Evolutionary conservation across 2,113 vertebrate species (phyloP), one percentile per base, ranked within the genome.

Genomic region (Nesogale talazaci): DNA sequence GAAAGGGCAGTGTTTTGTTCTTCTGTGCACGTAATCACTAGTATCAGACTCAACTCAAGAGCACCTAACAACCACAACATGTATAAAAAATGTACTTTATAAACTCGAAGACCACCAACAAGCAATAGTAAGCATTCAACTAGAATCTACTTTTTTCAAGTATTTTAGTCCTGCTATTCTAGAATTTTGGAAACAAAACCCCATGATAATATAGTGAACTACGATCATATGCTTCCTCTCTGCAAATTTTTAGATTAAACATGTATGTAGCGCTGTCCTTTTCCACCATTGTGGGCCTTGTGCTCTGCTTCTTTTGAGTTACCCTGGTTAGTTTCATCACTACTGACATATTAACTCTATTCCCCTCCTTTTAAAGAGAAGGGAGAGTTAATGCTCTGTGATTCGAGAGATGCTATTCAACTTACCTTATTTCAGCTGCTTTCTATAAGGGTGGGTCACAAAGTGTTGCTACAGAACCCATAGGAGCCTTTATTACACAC

Each of bases 291-390:
- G 79, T 74, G 72, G 56, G 1, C 81, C 72, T 92, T 77, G 31
- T 36, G 38, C 17, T 90, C 7, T 16, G 16, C 82, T 1, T 93
- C 85, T 65, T 20, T 91, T 75, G 27, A 89, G 23, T 22, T 65
- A 10, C 23, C 25, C 25, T 65, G 63, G 29, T 23, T 65, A 65
- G 63, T 61, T 61, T 20, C 23, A 61, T 20, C 23, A 61, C 20
- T 61, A 65, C 19, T 65, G 23, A 65, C 22, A 25, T 29, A 25
- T 10, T 27, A 65, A 65, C 63, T 27, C 63, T 29, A 3, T 65
- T 25, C 63, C 63, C 20, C 9, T 65, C 22, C 42, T 89, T 82
- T 92, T 80, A 79, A 89, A 80, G 40, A 91, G 23, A 92, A 70
- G 61, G 34, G 40, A 29, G 84, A 81, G 61, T 56, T 90, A 92